phyloP scores from a whole-genome alignment of 2,113 vertebrate genomes.

The Jacana jacana region DNA sequence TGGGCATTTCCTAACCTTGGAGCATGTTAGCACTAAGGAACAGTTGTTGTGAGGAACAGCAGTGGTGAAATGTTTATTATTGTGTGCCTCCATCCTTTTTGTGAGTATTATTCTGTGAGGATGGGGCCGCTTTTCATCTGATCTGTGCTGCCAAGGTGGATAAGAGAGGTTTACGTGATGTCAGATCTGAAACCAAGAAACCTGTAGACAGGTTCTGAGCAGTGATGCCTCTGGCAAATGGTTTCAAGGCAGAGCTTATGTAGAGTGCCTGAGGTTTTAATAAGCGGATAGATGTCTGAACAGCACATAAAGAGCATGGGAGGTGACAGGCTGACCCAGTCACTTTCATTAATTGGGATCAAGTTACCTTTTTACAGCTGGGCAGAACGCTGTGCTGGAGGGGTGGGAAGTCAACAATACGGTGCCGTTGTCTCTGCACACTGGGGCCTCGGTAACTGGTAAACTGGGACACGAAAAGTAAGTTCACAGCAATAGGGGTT shows the following conservation, averaged over 20 bases:
- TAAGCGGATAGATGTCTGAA: constrained; percentile 73
- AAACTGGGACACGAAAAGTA: neutral
- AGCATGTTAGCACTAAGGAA: neutral
- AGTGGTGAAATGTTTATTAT: constrained; percentile 58
- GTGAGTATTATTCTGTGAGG: constrained; percentile 47
- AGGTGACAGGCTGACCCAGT: constrained; percentile 90
- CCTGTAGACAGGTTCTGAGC: constrained; percentile 71
- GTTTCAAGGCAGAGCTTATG: constrained; percentile 68
- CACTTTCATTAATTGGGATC: constrained; percentile 97
- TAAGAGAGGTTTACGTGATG: constrained; percentile 40
- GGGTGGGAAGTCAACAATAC: neutral
- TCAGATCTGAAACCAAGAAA: constrained; percentile 67
- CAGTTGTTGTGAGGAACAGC: neutral
- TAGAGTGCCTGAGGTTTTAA: constrained; percentile 72
- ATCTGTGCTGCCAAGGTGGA: constrained; percentile 30
- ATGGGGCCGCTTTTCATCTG: constrained; percentile 32
- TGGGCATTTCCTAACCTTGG: neutral
- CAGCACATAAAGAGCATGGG: constrained; percentile 83
- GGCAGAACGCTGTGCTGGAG: constrained; percentile 70
- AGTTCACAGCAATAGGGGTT: neutral
- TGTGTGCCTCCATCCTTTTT: constrained; percentile 25
- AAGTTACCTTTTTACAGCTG: constrained; percentile 84
- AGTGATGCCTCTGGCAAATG: constrained; percentile 64
- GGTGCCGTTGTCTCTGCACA: neutral
- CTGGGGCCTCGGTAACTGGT: neutral